Evolutionary conservation across 2,797 vertebrate genomes (phyloP), one percentile per base, ranked within the genome.

Genomic region (Melanogrammus aeglefinus): DNA sequence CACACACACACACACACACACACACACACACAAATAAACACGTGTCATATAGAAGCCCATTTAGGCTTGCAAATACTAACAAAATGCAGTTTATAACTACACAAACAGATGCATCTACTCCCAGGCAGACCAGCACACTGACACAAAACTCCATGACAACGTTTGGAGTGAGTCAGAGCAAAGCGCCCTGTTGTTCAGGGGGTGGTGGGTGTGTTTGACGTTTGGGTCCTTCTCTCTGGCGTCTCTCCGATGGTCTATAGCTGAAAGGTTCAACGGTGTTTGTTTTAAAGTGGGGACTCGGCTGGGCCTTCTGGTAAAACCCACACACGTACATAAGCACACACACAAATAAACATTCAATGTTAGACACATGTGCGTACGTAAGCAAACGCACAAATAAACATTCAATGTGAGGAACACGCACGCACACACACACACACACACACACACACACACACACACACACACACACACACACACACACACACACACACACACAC

Each of bases 171-270:
- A 90, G 84, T 90, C 31, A 33, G 3, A 33, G 31, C 2, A 33
- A 33, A 33, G 31, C 4, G 31, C 31, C 31, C 31, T 33, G 31
- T 3, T 33, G 31, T 33, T 33, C 31, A 33, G 39, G 7, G 85
- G 85, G 85, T 86, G 84, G 83, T 10, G 70, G 75, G 90, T 93
- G 94, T 92, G 93, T 94, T 92, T 93, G 87, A 91, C 88, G 80
- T 83, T 85, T 79, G 44, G 82, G 47, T 81, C 77, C 76, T 74
- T 74, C 38, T 79, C 79, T 78, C 41, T 76, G 24, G 78, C 84
- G 81, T 88, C 86, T 87, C 76, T 85, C 75, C 86, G 86, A 85
- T 75, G 78, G 78, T 86, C 85, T 88, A 80, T 82, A 78, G 80
- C 79, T 21, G n/a, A 83, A 81, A 91, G 88, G 86, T 88, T 69